Base-by-base conservation (phyloP, 2,113 vertebrate genomes). In the Tricholaema leucomelas region DNA sequence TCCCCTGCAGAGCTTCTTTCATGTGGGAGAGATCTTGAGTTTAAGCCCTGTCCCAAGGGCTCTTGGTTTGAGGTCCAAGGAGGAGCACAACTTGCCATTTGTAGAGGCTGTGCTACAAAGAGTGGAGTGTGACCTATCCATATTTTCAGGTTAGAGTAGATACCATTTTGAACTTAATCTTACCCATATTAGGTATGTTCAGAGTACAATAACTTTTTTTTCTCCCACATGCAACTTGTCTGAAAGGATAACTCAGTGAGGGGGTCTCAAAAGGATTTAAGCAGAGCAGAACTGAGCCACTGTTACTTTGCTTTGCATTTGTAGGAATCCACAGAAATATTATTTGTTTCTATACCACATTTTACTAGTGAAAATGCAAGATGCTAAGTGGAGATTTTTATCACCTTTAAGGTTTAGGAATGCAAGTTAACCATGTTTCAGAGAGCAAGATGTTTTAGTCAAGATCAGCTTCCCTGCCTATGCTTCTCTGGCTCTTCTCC, bases 401-500 rank as follows among this genome's bases (percentile, higher is more conserved):
- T 85, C 2, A 7, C 30, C 16, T 87, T 31, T 21, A 10, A 58
- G 16, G 16, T 79, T 59, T 72, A 79, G 30, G 42, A 87, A 38
- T 0, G 0, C 2, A 64, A 60, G 46, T 66, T 63, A 74, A 46
- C 74, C 8, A 7, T 46, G 11, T 64, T 84, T 78, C 31, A 64
- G 48, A 56, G 7, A 40, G 7, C 4, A 59, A 17, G 8, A 40
- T 66, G 31, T 78, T 86, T 84, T 36, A 40, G 36, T 67, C 21
- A 33, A 33, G 13, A 10, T 81, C 42, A 67, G 15, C 14, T 90
- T 10, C 18, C 18, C 2, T 46, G 25, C 10, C 31, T 78, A 5
- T 66, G 27, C 24, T 86, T 31, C 17, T 50, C 14, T 0, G 0
- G 11, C 23, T 64, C 36, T 84, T 25, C 33, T 85, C 5, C 5